Conservation (phyloP, 1,140 invertebrate genomes). For the Nephotettix cincticeps region DNA sequence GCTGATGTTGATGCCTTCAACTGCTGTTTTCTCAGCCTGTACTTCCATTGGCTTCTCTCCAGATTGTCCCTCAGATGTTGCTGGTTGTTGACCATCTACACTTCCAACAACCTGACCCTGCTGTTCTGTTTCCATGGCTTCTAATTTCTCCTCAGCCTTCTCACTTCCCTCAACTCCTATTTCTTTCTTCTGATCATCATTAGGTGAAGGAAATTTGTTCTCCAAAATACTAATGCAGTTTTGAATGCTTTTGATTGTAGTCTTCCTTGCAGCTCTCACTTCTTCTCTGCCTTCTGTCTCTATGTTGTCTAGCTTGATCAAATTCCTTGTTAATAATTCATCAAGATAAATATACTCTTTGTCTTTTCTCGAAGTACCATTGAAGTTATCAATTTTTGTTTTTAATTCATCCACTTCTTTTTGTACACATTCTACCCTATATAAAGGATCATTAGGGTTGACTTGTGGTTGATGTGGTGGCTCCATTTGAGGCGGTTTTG, state of each 20-base stretch:
- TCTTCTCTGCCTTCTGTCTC: slow-evolving; percentile 89
- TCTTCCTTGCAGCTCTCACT: slow-evolving; percentile 79
- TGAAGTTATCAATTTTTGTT: slow-evolving; percentile 74
- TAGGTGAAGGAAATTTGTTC: slow-evolving; percentile 51
- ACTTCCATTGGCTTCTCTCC: background rate
- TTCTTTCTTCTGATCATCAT: background rate
- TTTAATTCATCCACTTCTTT: slow-evolving; percentile 77
- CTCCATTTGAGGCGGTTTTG: slow-evolving; percentile 45
- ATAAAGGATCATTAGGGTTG: slow-evolving; percentile 65
- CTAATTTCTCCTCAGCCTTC: background rate
- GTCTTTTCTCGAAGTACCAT: slow-evolving; percentile 68
- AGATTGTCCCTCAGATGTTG: background rate
- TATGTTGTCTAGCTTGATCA: slow-evolving; percentile 88
- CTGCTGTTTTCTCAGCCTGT: background rate
- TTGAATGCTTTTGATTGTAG: slow-evolving; percentile 86
- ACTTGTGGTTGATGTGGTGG: slow-evolving; percentile 44
- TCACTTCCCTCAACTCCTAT: background rate
- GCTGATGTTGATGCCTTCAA: background rate
- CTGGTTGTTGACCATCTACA: background rate
- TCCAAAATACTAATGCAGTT: slow-evolving; percentile 82
- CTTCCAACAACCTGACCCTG: background rate
- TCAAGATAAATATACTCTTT: slow-evolving; percentile 88
- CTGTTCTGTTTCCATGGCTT: background rate
- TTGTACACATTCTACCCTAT: slow-evolving; percentile 76
- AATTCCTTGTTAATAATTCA: slow-evolving; percentile 91